Evolutionary conservation across 2,888 invertebrate genomes (phyloP), one percentile per base, ranked within the genome.

Genomic region (Candidula unifasciata): DNA sequence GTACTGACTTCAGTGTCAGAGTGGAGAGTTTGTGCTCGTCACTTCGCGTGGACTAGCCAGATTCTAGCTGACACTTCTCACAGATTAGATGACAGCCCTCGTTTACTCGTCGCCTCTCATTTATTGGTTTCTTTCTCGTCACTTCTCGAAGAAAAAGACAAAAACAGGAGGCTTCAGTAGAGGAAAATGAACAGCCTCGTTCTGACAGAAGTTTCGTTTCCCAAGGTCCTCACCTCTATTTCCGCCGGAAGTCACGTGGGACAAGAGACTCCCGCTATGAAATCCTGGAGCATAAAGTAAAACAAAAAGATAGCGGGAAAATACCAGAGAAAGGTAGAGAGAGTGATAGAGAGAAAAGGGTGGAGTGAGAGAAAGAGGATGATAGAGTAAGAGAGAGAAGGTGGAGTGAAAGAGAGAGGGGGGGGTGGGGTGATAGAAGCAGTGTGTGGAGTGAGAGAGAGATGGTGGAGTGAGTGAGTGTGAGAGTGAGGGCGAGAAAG

Each of bases 221-320:
- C 69, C 80, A 80, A 44, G 69, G 80, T 80, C 54, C 52, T 69
- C 80, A 73, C 81, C 81, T 81, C 81, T 54, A 81, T 81, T 81
- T 81, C 81, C 81, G 81, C 35, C 73, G 81, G 81, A 73, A 73
- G 35, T 73, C 71, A 69, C 81, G 52, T 33, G 69, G 73, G 81
- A 73, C 71, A 69, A n/a, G 27, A 33, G 24, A 44, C 73, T 33
- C 18, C 57, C 80, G 18, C 54, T 54, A 54, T 30, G 54, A 54
- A 54, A 24, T 60, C 60, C 3, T 60, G 60, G 30, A 2, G 27
- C 27, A 27, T 27, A 16, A 27, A 27, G 68, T 30, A 6, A 30
- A 30, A 68, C 8, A 5, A 18, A 54, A 30, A 13, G 16, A 3
- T n/a, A 54, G 30, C 35, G n/a, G 27, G 21, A 37, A 30, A 18